Evolutionary conservation across 1,140 invertebrate genomes (phyloP).

Genomic region (Dolichoris vasculosae): DNA sequence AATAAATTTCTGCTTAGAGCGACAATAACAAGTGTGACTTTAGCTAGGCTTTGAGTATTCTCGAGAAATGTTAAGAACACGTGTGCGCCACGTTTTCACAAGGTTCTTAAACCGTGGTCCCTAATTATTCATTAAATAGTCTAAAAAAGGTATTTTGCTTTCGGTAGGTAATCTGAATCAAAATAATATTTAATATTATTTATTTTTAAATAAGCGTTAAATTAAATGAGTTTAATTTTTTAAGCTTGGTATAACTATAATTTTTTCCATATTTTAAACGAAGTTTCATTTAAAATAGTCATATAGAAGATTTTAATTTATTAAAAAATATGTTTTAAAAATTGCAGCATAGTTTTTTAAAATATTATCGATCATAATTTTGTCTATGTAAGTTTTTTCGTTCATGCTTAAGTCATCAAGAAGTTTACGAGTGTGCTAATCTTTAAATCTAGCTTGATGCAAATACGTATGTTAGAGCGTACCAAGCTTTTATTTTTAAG

Average conservation of each 20-base stretch:
- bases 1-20: constrained; percentile 7
- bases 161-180: background rate
- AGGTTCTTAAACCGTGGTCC: background rate
- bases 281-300: too few relatives aligned
- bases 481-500: constrained; percentile 40
- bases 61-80: constrained; percentile 1
- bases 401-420: background rate
- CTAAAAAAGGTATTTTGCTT: background rate
- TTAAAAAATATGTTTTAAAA: too few relatives aligned
- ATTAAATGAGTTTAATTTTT: too few relatives aligned
- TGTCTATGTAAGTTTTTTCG: background rate
- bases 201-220: background rate
- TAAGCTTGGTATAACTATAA: too few relatives aligned
- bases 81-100: constrained; percentile 36
- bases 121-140: background rate
- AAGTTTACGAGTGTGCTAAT: constrained; percentile 33
- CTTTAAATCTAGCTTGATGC: constrained; percentile 30
- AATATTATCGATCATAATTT: background rate
- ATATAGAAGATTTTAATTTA: too few relatives aligned
- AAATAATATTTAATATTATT: background rate
- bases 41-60: background rate
- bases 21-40: constrained; percentile 16
- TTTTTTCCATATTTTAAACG: too few relatives aligned
- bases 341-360: background rate
- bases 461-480: constrained; percentile 26